Evolutionary conservation across 2,113 vertebrate species (phyloP), one percentile per base, ranked within the genome.

Genomic region (Stigmatopora nigra): DNA sequence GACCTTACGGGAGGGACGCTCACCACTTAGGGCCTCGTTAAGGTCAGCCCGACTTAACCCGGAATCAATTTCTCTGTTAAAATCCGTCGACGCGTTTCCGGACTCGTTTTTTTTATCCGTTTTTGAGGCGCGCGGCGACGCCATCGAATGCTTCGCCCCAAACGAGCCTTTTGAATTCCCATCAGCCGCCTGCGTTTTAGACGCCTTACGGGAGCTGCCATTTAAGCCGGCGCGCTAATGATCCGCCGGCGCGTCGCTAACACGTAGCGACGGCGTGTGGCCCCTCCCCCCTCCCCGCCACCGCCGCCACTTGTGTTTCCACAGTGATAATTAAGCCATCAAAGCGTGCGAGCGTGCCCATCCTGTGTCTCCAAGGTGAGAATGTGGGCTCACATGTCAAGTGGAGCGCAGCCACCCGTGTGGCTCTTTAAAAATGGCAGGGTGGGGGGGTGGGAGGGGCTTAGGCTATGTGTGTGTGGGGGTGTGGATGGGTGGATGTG

Each of bases 261-360:
- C 79, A 71, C 80, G 78, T 76, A 78, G 25, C 25, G 76, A 44
- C 17, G 55, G 76, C 78, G 75, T 55, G 38, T 53, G 68, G 68
- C 61, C 62, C 57, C 63, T 68, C 41, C 38, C 4, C 51, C 8
- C 20, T 19, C 59, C 16, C 65, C 15, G 60, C 63, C 72, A 61
- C 16, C 70, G 74, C 45, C 64, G 59, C 85, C 84, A 79, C 71
- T 75, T 75, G 82, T 84, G 86, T 84, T 89, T 89, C 87, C 87
- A 86, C 85, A 71, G 86, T 63, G 81, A 87, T 89, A 89, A 90
- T 89, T 87, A 90, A 90, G 88, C 82, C 88, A 88, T 90, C 87
- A 89, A 88, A 88, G 87, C 81, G 71, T 68, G 78, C 82, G 82
- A 71, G 80, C 84, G 76, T 86, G 84, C 87, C 83, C 82, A 80